Evolutionary conservation across 2,888 invertebrate genomes (phyloP), one percentile per base, ranked within the genome.

Genomic region (Macrophya alboannulata): DNA sequence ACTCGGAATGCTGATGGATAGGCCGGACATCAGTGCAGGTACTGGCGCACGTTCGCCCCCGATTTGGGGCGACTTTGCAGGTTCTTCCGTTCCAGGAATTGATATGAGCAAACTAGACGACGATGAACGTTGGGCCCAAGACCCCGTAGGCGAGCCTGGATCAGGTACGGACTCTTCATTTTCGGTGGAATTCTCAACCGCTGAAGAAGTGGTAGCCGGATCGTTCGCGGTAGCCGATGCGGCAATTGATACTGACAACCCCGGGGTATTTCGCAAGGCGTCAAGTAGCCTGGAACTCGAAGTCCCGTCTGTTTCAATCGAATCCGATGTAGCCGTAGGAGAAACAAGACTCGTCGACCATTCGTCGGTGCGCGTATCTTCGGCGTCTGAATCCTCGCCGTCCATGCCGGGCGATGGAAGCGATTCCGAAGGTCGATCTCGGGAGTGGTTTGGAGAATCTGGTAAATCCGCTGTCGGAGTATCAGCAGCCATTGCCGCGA

Each of bases 231-330:
- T 62, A 4, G 81, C 59, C 21, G 59, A 40, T 8, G 90, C 91
- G 31, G 90, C 89, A 48, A 93, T 88, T 4, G 93, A 93, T 9
- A 93, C 89, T 5, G 93, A 92, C 1, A 93, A 88, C 0, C 92
- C 93, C 0, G 93, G 92, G 0, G 92, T 93, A 4, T 92, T 92
- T 40, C 91, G 90, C 12, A 93, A 88, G 3, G 91, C 92, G 62
- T 92, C 88, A n/a, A 93, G 88, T 10, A 93, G 92, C 85, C 91
- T 90, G 9, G 91, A 90, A 84, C 91, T 92, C 1, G 62, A 62
- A 40, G 62, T 81, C 6, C 62, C 81, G 77, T 51, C n/a, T 17
- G 21, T 55, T 43, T 51, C 51, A 5, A 55, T 6, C 0, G 51
- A 51, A n/a, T 55, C 55, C 2, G 55, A 77, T 21, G 51, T 55